phyloP scores from a whole-genome alignment of 2,888 invertebrate species.

The Cordylochernes scorpioides region DNA sequence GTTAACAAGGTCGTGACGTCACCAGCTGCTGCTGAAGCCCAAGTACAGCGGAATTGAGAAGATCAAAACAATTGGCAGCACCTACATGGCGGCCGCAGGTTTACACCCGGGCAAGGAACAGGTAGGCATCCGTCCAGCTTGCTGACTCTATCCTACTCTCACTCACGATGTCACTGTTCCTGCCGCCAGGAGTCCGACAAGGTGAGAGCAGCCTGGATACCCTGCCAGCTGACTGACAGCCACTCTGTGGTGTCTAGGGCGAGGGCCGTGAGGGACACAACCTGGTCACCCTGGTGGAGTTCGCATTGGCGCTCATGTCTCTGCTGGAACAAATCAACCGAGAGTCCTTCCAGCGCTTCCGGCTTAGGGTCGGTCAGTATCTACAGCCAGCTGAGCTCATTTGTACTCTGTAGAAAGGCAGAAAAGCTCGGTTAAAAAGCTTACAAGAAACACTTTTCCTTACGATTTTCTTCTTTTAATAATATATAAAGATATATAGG shows the following conservation, averaged over 20 bases:
- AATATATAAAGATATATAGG: too few relatives aligned
- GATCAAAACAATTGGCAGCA: conserved; percentile 92
- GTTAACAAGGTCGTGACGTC: too few relatives aligned
- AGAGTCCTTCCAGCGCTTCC: conserved; percentile 86
- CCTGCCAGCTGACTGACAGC: too few relatives aligned
- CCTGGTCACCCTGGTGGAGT: conserved; percentile 68
- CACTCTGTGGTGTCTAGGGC: too few relatives aligned
- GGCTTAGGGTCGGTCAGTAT: conserved; percentile 56
- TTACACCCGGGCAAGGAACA: conserved; percentile 62
- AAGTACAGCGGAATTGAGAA: conserved; percentile 90
- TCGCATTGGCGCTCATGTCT: conserved; percentile 68
- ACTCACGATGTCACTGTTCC: too few relatives aligned
- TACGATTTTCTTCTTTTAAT: too few relatives aligned
- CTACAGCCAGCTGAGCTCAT: neutral
- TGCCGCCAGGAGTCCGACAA: too few relatives aligned
- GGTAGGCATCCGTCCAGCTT: conserved; percentile 28
- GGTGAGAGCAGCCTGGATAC: too few relatives aligned
- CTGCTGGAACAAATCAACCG: conserved; percentile 79
- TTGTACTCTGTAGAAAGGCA: too few relatives aligned
- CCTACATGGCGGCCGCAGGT: conserved; percentile 92
- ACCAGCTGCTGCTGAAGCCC: conserved; percentile 57
- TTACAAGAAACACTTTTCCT: too few relatives aligned
- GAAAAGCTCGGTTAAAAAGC: too few relatives aligned
- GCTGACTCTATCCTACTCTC: too few relatives aligned
- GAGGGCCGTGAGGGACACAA: conserved; percentile 55